These are phyloP conservation scores for Muscicapa comitata DNA, from an alignment of 2,797 vertebrate species.

Conservation along the genomic window DNA sequence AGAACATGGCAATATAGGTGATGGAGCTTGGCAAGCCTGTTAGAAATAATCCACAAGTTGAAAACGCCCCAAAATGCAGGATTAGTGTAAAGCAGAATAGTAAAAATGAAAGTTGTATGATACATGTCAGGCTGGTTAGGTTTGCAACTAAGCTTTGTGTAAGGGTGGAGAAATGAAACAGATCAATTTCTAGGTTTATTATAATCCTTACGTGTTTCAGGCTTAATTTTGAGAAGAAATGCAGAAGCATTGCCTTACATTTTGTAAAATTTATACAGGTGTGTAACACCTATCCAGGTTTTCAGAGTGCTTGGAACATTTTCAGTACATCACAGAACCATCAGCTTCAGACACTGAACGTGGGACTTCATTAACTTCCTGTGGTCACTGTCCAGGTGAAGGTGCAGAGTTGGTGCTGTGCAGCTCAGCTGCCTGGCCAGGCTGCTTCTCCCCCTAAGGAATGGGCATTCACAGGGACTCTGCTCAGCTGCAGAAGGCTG, in stretches of 20 bases:
- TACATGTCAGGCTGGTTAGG: not conserved
- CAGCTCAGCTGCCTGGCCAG: not conserved
- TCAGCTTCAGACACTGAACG: not conserved
- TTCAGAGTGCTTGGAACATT: rapidly evolving
- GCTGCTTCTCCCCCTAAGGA: not conserved
- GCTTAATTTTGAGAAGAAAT: not conserved
- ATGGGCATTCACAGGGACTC: not conserved
- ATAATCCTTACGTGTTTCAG: not conserved
- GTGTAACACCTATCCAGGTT: not conserved
- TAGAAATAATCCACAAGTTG: not conserved
- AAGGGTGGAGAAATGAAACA: not conserved
- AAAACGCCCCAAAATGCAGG: not conserved
- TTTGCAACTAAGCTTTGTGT: not conserved
- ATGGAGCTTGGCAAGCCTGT: not conserved
- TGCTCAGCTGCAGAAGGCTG: not conserved
- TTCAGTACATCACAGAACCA: not conserved
- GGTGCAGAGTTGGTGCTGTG: not conserved
- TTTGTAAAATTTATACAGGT: not conserved
- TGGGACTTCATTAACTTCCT: not conserved
- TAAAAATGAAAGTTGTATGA: not conserved
- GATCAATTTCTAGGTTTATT: not conserved
- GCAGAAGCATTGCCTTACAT: not conserved
- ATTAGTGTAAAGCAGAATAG: not conserved
- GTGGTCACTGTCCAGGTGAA: not conserved
- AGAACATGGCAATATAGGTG: rapidly evolving